Conservation (phyloP, 2,888 invertebrate species). For the Atrina japonica region DNA sequence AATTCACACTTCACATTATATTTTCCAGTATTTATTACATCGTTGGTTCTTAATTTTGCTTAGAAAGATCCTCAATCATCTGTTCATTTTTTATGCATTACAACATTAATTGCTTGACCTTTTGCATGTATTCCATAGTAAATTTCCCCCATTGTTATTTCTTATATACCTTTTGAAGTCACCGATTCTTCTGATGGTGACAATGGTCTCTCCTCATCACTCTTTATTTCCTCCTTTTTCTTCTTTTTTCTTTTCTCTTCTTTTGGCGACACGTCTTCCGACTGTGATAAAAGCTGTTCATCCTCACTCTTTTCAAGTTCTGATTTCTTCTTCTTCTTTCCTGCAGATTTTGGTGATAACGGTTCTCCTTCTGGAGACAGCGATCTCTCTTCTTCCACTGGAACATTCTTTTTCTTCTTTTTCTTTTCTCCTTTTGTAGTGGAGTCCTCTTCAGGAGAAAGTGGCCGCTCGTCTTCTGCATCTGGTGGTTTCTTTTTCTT, state of each 20-base stretch:
- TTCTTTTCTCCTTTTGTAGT: constrained; percentile 32
- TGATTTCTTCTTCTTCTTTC: constrained; percentile 50
- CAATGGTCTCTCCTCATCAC: constrained; percentile 39
- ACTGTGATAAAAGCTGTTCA: constrained; percentile 16
- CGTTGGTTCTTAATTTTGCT: too few relatives aligned
- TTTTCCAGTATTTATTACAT: too few relatives aligned
- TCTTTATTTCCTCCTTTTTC: constrained; percentile 26
- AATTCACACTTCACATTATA: too few relatives aligned
- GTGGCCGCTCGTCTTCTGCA: constrained; percentile 29
- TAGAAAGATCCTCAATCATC: too few relatives aligned
- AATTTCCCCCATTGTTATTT: too few relatives aligned
- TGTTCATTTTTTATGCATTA: too few relatives aligned
- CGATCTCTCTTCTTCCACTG: constrained; percentile 32
- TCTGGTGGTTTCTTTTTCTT: constrained; percentile 55
- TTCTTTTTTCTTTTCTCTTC: constrained; percentile 45
- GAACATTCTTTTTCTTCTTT: constrained; percentile 35
- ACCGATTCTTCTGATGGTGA: constrained; percentile 46
- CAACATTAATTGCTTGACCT: too few relatives aligned
- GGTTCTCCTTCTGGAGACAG: constrained; percentile 23
- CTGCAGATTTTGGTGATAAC: constrained; percentile 19
- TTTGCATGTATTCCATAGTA: too few relatives aligned
- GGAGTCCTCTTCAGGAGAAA: constrained; percentile 16
- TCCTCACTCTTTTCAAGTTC: constrained; percentile 8
- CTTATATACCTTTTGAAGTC: constrained; percentile 41
- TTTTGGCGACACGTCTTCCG: constrained; percentile 22